Evolutionary conservation across 2,888 invertebrate genomes (phyloP).

Genomic region (Folsomia manolachei): DNA sequence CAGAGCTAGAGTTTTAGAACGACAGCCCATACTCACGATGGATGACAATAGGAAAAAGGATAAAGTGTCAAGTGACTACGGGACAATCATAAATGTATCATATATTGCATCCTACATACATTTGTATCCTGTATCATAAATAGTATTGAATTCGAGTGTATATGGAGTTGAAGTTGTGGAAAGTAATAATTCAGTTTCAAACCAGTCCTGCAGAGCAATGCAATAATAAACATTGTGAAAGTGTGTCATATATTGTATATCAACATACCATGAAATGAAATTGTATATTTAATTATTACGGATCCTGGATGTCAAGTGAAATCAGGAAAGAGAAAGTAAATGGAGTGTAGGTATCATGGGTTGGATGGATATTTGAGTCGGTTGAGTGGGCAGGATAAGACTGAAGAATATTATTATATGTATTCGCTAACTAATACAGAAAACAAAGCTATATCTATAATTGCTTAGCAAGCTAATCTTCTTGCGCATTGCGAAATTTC

Average conservation of each 20-base stretch:
- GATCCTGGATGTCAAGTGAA: slow-evolving; percentile 3
- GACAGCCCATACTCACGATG: background rate
- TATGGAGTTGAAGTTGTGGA: no score
- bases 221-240: no score
- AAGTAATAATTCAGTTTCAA: no score
- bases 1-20: no score
- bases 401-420: background rate
- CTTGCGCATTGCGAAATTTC: slow-evolving; percentile 25
- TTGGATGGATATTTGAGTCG: background rate
- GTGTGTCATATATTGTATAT: no score
- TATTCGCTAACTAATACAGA: background rate
- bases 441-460: slow-evolving; percentile 1
- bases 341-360: background rate
- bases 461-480: slow-evolving; percentile 18
- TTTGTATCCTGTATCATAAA: no score
- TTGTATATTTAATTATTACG: background rate
- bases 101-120: no score
- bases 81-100: background rate
- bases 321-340: background rate
- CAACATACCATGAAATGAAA: background rate
- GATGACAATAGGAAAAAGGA: background rate
- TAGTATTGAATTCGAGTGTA: no score
- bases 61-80: background rate
- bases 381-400: background rate
- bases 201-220: no score